Percentiles rank a stretch among this genome's conserved stretches.
Conservation (phyloP, 2,113 vertebrate species). For the Cololabis saira region DNA sequence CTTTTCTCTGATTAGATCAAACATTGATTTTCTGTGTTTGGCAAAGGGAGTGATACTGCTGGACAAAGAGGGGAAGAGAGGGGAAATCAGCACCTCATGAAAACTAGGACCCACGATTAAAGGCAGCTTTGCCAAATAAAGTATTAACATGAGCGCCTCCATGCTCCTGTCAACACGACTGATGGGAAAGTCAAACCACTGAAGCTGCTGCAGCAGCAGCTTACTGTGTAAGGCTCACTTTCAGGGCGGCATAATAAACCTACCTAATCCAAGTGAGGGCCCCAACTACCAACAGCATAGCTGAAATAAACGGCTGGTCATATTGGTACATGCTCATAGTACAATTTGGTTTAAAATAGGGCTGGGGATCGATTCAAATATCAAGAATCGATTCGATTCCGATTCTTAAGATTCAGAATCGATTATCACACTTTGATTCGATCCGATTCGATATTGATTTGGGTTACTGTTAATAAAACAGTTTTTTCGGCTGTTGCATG, state of each 20-base stretch:
- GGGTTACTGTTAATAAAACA: too few relatives aligned
- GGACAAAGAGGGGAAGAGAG: constrained; percentile 5
- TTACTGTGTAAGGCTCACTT: too few relatives aligned
- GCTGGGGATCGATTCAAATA: too few relatives aligned
- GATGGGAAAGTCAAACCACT: constrained; percentile 40
- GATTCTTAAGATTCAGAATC: too few relatives aligned
- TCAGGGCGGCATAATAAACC: constrained; percentile 57
- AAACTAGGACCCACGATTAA: constrained; percentile 46
- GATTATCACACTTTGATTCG: too few relatives aligned
- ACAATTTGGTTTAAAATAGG: constrained; percentile 13
- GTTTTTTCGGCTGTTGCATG: too few relatives aligned
- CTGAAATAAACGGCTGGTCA: constrained; percentile 30
- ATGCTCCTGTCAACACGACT: constrained; percentile 50
- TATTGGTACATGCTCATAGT: constrained; percentile 8
- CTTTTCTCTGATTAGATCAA: constrained; percentile 65
- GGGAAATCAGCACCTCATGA: constrained; percentile 17
- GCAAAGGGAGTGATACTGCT: constrained; percentile 45
- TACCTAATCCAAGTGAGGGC: constrained; percentile 39
- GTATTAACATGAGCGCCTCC: constrained; percentile 50
- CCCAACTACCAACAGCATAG: constrained; percentile 11
- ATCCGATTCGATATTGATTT: too few relatives aligned
- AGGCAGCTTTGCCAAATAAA: constrained; percentile 45
- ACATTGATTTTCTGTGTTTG: constrained; percentile 67
- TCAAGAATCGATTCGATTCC: too few relatives aligned
- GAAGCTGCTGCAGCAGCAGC: constrained; percentile 17